Evolutionary conservation across 2,797 vertebrate species (phyloP).

Genomic region (Phataginus tetradactyla): DNA sequence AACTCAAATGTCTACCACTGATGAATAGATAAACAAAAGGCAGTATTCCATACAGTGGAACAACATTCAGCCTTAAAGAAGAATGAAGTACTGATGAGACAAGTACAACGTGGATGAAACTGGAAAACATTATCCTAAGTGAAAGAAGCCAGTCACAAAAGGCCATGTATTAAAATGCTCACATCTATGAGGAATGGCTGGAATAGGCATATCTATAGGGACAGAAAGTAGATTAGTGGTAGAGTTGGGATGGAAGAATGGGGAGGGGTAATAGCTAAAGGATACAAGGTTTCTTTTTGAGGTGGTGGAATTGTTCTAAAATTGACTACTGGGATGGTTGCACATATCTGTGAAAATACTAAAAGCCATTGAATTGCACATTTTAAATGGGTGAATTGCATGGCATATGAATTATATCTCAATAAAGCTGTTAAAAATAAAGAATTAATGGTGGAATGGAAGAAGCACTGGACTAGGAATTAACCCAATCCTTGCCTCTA

Average conservation of each 20-base stretch:
- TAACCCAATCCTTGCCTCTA: neutral
- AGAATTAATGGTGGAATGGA: neutral
- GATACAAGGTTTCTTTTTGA: neutral
- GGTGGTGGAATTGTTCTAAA: neutral
- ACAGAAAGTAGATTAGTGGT: neutral
- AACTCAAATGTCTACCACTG: neutral
- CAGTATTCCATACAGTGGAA: neutral
- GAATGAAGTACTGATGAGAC: neutral
- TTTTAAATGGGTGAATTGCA: neutral
- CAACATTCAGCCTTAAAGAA: neutral
- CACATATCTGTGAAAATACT: neutral
- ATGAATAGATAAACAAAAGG: neutral
- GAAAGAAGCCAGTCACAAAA: neutral
- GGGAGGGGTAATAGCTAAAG: neutral
- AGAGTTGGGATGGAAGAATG: neutral
- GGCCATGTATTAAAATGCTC: neutral
- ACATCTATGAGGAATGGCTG: neutral
- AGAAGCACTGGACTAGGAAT: neutral
- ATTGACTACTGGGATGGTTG: neutral
- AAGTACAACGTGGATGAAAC: neutral
- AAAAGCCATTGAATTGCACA: neutral
- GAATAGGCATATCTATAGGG: neutral
- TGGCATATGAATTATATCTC: neutral
- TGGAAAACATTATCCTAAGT: neutral
- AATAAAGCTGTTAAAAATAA: slow-evolving; percentile 1